phyloP scores from a whole-genome alignment of 2,797 vertebrate species.

The Vespertilio murinus region DNA sequence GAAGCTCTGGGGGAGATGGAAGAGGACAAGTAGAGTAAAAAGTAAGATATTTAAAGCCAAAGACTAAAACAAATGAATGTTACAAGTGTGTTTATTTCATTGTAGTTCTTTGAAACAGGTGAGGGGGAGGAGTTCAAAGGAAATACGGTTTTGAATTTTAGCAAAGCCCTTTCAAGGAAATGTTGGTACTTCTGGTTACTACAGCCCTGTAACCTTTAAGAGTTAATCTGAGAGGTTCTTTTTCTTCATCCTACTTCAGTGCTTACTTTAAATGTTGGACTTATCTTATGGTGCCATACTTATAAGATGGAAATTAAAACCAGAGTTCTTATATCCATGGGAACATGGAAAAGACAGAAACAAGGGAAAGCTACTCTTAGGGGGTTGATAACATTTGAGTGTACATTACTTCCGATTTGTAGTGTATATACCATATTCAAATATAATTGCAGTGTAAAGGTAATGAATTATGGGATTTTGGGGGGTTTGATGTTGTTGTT shows the following conservation, averaged over 20 bases:
- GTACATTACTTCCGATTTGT: not conserved
- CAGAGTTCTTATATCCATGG: not conserved
- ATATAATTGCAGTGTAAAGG: not conserved
- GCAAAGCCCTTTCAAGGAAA: not conserved
- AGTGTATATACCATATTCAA: not conserved
- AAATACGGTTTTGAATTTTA: slow-evolving; percentile 5
- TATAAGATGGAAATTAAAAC: not conserved
- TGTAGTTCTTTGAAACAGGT: not conserved
- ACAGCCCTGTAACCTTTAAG: not conserved
- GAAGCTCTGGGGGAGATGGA: not conserved
- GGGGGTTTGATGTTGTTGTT: not conserved
- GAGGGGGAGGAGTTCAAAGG: not conserved
- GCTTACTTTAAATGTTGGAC: not conserved
- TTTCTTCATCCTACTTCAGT: not conserved
- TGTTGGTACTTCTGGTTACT: not conserved
- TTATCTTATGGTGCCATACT: not conserved
- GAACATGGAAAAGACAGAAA: not conserved
- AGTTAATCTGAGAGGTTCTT: not conserved
- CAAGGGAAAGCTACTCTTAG: not conserved
- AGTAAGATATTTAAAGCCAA: not conserved
- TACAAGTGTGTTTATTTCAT: not conserved
- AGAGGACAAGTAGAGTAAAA: not conserved
- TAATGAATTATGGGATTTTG: not conserved
- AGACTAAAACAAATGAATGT: not conserved
- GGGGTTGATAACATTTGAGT: not conserved